phyloP scores from a whole-genome alignment of 2,113 vertebrate genomes.

The Equus przewalskii region DNA sequence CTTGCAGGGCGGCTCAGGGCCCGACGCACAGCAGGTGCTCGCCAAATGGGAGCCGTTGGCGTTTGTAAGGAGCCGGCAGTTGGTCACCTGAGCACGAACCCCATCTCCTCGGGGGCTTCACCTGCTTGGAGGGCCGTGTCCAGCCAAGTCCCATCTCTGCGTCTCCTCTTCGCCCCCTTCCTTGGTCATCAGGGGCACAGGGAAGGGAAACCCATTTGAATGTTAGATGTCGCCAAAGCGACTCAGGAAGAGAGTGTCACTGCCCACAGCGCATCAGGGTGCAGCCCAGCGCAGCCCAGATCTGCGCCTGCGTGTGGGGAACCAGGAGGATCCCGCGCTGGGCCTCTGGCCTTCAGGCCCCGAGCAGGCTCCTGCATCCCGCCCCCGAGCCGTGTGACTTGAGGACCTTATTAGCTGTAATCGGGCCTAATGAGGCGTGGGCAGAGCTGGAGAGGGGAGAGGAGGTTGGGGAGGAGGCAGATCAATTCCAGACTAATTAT shows the following conservation, averaged over 20 bases:
- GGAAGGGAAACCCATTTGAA: not conserved
- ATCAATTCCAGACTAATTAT: slow-evolving; percentile 69
- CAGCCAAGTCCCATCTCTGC: not conserved
- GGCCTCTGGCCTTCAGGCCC: not conserved
- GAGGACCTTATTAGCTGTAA: slow-evolving; percentile 86
- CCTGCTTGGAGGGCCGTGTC: fast-evolving
- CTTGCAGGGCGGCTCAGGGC: not conserved
- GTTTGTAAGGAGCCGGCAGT: fast-evolving
- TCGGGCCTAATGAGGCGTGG: slow-evolving; percentile 87
- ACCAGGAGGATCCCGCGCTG: fast-evolving
- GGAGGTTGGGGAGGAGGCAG: slow-evolving; percentile 71
- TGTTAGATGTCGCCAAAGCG: not conserved
- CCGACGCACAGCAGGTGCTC: fast-evolving
- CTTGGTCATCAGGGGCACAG: not conserved
- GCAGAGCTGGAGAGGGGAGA: slow-evolving; percentile 79
- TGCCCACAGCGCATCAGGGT: not conserved
- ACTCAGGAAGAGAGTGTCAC: not conserved
- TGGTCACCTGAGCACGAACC: not conserved
- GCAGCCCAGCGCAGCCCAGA: not conserved
- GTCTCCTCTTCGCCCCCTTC: too few species aligned
- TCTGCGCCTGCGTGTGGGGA: not conserved
- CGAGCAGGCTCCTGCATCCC: not conserved
- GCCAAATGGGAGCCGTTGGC: not conserved
- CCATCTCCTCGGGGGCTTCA: fast-evolving
- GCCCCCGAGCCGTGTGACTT: slow-evolving; percentile 6